Conservation (phyloP, 2,888 invertebrate genomes). For the Microctonus hyperodae region DNA sequence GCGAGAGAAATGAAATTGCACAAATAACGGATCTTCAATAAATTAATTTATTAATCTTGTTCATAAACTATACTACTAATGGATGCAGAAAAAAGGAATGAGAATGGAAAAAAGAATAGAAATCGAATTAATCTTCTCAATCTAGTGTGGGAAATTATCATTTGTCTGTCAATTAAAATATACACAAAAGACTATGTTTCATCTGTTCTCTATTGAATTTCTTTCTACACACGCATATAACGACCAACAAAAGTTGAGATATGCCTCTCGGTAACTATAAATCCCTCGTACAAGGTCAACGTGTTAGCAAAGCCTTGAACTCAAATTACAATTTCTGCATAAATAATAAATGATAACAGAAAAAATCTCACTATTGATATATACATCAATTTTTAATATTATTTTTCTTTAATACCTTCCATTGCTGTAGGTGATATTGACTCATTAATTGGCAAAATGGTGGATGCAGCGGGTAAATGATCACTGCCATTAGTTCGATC, state of each 20-base stretch:
- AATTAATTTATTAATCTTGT: no score
- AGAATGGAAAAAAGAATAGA: constrained; percentile 3
- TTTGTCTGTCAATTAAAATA: not conserved
- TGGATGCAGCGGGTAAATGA: constrained; percentile 34
- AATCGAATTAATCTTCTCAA: not conserved
- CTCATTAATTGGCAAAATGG: constrained; percentile 38
- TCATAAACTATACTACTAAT: no score
- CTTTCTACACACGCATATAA: not conserved
- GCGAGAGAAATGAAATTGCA: not conserved
- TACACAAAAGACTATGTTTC: not conserved
- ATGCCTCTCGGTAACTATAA: not conserved
- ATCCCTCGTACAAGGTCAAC: not conserved
- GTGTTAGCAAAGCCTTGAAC: not conserved
- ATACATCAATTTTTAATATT: no score
- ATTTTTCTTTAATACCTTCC: constrained; percentile 48
- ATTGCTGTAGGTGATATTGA: constrained; percentile 50
- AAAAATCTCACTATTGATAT: no score
- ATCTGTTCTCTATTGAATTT: not conserved
- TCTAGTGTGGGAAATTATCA: constrained; percentile 1
- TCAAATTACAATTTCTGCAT: not conserved
- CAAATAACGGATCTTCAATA: no score
- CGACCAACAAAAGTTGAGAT: not conserved
- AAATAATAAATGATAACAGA: not conserved
- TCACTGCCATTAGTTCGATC: constrained; percentile 51
- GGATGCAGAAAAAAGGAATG: constrained; percentile 25